Conservation (phyloP, 2,888 invertebrate genomes). For the Pammene aurita region DNA sequence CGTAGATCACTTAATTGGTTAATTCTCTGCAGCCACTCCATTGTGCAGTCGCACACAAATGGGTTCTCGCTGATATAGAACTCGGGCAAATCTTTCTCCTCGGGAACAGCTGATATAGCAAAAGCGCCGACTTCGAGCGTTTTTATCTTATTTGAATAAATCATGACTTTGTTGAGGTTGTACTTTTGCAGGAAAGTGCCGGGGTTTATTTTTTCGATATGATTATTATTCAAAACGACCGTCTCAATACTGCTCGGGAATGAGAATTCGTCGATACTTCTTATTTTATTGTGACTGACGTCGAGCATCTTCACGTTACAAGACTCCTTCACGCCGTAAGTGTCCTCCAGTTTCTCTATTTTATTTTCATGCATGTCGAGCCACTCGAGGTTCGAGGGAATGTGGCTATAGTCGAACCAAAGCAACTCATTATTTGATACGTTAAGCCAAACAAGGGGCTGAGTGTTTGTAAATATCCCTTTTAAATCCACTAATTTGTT, state of each 20-base stretch:
- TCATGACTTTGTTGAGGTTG: constrained; percentile 88
- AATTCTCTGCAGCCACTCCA: constrained; percentile 93
- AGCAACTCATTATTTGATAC: constrained; percentile 90
- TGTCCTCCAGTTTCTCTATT: constrained; percentile 89
- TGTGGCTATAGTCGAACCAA: constrained; percentile 91
- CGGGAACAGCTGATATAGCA: constrained; percentile 85
- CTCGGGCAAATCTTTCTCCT: constrained; percentile 88
- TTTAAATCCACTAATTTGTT: constrained; percentile 91
- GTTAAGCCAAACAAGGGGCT: constrained; percentile 90
- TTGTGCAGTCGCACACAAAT: constrained; percentile 92
- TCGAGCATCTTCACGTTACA: constrained; percentile 89
- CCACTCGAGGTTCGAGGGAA: constrained; percentile 90
- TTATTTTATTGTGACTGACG: constrained; percentile 88
- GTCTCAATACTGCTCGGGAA: constrained; percentile 89
- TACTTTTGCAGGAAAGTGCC: constrained; percentile 88
- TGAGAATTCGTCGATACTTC: constrained; percentile 86
- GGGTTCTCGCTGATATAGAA: constrained; percentile 93
- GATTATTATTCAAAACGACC: constrained; percentile 88
- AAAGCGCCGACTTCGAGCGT: constrained; percentile 89
- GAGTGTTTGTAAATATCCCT: constrained; percentile 89
- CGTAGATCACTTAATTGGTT: constrained; percentile 88
- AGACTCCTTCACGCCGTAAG: constrained; percentile 86
- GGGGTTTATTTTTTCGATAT: constrained; percentile 86
- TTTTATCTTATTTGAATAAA: constrained; percentile 88
- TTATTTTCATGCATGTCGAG: constrained; percentile 92